These are phyloP conservation scores for Pelecanus crispus DNA, from an alignment of 2,113 vertebrate species.

Conservation along the genomic window DNA sequence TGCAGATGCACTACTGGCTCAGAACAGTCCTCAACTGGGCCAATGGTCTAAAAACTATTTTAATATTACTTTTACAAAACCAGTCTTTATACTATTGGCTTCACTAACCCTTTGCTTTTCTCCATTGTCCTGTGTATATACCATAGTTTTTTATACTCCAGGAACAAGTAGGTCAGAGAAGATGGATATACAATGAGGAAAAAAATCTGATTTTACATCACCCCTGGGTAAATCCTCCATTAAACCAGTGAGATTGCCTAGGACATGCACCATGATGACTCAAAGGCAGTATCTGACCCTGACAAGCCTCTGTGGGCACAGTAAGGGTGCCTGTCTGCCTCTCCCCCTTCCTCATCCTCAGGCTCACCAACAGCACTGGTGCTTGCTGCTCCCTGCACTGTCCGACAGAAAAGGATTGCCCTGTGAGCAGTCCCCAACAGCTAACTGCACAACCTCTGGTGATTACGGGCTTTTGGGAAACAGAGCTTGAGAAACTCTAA, in stretches of 20 bases:
- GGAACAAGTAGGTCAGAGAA: neutral
- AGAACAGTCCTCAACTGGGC: neutral
- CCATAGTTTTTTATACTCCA: neutral
- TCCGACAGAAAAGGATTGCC: neutral
- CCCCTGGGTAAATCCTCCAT: neutral
- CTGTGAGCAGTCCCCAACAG: neutral
- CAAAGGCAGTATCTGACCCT: neutral
- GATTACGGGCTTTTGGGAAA: neutral
- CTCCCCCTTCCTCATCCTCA: neutral
- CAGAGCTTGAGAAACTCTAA: neutral
- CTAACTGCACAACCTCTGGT: neutral
- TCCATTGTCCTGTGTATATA: neutral
- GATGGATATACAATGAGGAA: neutral
- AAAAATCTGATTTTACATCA: neutral
- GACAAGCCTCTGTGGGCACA: neutral
- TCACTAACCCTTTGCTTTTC: neutral
- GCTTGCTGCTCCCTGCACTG: neutral
- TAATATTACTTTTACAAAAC: neutral
- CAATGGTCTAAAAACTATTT: neutral
- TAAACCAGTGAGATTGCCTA: neutral
- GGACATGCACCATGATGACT: neutral
- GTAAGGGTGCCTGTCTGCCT: neutral
- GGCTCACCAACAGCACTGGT: neutral
- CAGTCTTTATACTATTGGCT: neutral
- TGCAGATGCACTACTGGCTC: neutral